A percentile compares a stretch with the other conserved stretches of the same genome.
Evolutionary conservation across 2,113 vertebrate genomes (phyloP).

Genomic region (Patagioenas fasciata): DNA sequence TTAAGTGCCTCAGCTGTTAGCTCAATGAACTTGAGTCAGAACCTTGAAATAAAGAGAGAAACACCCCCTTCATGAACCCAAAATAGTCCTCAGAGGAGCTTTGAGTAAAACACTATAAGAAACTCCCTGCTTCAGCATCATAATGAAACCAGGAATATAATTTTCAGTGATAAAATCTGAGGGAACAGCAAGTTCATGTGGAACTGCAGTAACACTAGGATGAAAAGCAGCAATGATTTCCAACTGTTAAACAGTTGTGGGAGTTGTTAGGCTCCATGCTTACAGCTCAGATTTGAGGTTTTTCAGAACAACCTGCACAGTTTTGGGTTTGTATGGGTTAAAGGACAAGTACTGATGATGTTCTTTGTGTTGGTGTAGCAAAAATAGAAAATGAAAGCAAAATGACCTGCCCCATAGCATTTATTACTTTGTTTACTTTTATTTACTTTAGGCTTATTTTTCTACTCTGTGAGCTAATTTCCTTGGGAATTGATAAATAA

Average conservation of each 20-base stretch:
- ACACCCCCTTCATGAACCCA: background rate
- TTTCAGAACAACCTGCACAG: background rate
- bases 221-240: background rate
- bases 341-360: background rate
- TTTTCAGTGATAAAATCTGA: background rate
- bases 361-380: background rate
- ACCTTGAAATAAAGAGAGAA: background rate
- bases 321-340: background rate
- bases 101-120: background rate
- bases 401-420: background rate
- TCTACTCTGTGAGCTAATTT: constrained; percentile 18
- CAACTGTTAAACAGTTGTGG: background rate
- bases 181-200: background rate
- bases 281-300: background rate
- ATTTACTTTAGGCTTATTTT: constrained; percentile 17
- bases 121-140: background rate
- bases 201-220: background rate
- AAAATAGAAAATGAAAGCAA: constrained; percentile 45
- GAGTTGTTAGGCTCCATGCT: background rate
- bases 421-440: constrained; percentile 6
- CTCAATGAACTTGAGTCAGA: background rate
- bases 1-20: background rate
- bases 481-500: constrained; percentile 48
- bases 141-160: background rate
- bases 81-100: background rate